Conservation (phyloP, 2,113 vertebrate species). For the Athene cunicularia region DNA sequence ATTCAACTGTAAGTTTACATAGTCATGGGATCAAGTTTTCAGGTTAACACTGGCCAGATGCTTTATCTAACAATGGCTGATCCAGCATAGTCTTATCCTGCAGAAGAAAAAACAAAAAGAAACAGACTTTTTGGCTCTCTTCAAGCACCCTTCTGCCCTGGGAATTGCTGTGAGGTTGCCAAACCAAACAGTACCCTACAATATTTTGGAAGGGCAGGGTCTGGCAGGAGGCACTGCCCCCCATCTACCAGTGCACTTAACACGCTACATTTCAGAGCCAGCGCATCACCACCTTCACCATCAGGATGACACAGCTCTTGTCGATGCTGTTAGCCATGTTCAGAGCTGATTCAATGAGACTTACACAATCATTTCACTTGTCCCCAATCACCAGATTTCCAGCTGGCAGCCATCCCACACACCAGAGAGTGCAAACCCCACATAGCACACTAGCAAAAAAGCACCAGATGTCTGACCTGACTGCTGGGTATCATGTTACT, state of each 20-base stretch:
- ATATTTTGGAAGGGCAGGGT: neutral
- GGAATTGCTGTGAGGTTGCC: neutral
- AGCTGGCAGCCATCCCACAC: neutral
- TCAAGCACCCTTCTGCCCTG: neutral
- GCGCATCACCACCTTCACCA: neutral
- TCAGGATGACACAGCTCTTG: neutral
- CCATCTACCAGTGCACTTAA: neutral
- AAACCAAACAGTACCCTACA: neutral
- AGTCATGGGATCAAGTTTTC: neutral
- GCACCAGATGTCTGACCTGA: neutral
- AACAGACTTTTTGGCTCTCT: neutral
- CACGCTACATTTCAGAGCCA: neutral
- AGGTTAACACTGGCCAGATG: neutral
- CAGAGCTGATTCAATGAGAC: conserved; percentile 6
- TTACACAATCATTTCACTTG: neutral
- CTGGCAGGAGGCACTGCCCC: neutral
- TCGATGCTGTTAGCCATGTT: conserved; percentile 9
- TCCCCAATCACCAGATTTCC: neutral
- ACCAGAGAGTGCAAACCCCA: neutral
- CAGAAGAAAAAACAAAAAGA: neutral
- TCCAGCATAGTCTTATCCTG: neutral
- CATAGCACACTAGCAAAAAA: neutral
- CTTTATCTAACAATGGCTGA: neutral
- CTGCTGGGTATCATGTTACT: neutral
- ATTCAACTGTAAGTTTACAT: neutral